phyloP scores from a whole-genome alignment of 1,140 invertebrate genomes.

The Monomorium pharaonis region DNA sequence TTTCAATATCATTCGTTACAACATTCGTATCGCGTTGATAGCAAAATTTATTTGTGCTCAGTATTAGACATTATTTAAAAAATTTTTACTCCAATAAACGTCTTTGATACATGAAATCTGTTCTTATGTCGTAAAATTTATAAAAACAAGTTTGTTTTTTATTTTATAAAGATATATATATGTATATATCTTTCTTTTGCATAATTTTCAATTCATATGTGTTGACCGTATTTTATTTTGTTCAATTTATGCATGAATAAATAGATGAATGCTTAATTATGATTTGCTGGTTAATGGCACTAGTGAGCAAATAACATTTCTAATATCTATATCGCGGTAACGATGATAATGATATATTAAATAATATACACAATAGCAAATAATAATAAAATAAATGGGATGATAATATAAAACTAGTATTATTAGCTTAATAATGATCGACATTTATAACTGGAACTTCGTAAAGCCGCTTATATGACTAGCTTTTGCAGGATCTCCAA shows the following conservation, averaged over 20 bases:
- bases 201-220: conserved; percentile 7
- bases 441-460: conserved; percentile 50
- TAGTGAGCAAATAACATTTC: conserved; percentile 17
- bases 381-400: conserved; percentile 9
- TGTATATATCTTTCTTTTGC: conserved; percentile 16
- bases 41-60: conserved; percentile 10
- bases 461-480: conserved; percentile 68
- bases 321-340: conserved; percentile 56
- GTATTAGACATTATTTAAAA: neutral
- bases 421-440: conserved; percentile 69
- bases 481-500: conserved; percentile 65
- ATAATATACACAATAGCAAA: conserved; percentile 24
- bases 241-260: neutral
- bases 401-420: conserved; percentile 65
- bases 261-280: conserved; percentile 28
- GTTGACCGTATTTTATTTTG: neutral
- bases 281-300: conserved; percentile 55
- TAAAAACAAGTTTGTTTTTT: conserved; percentile 2
- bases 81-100: conserved; percentile 4
- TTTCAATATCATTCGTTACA: conserved; percentile 21
- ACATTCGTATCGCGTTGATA: conserved; percentile 1
- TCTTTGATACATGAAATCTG: neutral
- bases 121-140: conserved; percentile 8
- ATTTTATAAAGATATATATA: conserved; percentile 13
- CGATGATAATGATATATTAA: conserved; percentile 62